Base-by-base conservation (phyloP, 2,888 invertebrate genomes). In the Athalia rosae region DNA sequence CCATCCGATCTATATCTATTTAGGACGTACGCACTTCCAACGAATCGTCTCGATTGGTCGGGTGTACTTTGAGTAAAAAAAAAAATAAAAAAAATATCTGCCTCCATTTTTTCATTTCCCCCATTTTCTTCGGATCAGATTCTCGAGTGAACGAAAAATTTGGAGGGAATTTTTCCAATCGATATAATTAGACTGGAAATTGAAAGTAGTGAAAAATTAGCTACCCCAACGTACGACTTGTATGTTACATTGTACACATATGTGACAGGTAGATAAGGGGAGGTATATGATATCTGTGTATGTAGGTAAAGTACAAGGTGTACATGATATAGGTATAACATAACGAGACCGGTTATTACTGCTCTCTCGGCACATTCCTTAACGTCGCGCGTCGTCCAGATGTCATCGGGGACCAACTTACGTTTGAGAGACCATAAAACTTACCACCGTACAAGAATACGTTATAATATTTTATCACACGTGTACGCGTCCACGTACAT, bases 301-400 rank as follows among this genome's bases (percentile, higher is more conserved):
- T 63, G 48, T 67, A 71, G n/a, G 58, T 43, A 15, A 13, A 13
- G 50, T 7, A 63, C 9, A 53, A 53, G n/a, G 11, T 4, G 4
- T 58, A 71, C 58, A 45, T 71, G 56, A 71, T 71, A 58, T 56
- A 58, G 59, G 53, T 71, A 28, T 53, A 73, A 4, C n/a, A 69
- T 77, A 77, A 71, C 77, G 77, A 63, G 77, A 77, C 77, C 77
- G 73, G 77, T 77, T 77, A 59, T 77, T 77, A 59, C 67, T 47
- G 83, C 83, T 83, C 48, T 84, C 84, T 84, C 84, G 85, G 82
- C 86, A 28, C 28, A 86, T 86, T 86, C 86, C 86, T 83, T 81
- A 81, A 82, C 84, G 84, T 87, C 84, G 84, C 81, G 82, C 84
- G 84, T 87, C 84, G 84, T 79, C 85, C 86, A 87, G 87, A 87